Evolutionary conservation across 37 sponge, comb jelly and placozoan species (phyloP).

Genomic region (Lycopodina hypogea): DNA sequence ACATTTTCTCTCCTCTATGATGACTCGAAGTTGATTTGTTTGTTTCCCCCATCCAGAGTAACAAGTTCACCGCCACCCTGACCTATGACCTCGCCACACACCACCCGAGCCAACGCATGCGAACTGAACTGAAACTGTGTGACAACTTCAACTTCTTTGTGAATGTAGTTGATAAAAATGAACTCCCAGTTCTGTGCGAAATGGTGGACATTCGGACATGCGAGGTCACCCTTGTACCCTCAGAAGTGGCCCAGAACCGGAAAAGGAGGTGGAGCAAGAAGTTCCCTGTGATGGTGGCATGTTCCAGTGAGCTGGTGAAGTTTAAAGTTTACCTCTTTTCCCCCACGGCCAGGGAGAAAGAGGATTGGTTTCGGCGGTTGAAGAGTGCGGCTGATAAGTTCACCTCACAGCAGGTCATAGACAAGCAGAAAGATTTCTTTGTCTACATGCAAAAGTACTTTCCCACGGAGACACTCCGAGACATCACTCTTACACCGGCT

Average conservation of each 20-base stretch:
- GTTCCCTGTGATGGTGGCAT: slow-evolving; percentile 59
- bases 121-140: slow-evolving; percentile 15
- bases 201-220: slow-evolving; percentile 22
- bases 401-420: slow-evolving; percentile 14
- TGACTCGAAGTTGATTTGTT: too few species aligned
- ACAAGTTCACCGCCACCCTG: slow-evolving; percentile 26
- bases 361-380: slow-evolving; percentile 77
- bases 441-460: slow-evolving; percentile 58
- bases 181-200: not conserved
- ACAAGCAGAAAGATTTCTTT: slow-evolving; percentile 31
- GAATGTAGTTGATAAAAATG: not conserved
- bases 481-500: not conserved
- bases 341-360: slow-evolving; percentile 55
- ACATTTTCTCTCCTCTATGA: too few species aligned
- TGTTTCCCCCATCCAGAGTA: slow-evolving; percentile 27
- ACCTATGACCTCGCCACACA: slow-evolving; percentile 38
- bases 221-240: slow-evolving; percentile 38
- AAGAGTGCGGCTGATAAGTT: slow-evolving; percentile 21
- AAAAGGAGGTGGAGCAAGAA: slow-evolving; percentile 87
- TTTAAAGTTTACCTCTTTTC: slow-evolving; percentile 52
- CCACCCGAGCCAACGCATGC: slow-evolving; percentile 28
- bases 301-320: not conserved
- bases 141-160: slow-evolving; percentile 45
- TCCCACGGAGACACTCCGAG: slow-evolving; percentile 1
- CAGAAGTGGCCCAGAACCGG: slow-evolving; percentile 60